These are phyloP conservation scores for Anoplolepis gracilipes DNA, from an alignment of 1,140 invertebrate genomes.

Conservation along the genomic window DNA sequence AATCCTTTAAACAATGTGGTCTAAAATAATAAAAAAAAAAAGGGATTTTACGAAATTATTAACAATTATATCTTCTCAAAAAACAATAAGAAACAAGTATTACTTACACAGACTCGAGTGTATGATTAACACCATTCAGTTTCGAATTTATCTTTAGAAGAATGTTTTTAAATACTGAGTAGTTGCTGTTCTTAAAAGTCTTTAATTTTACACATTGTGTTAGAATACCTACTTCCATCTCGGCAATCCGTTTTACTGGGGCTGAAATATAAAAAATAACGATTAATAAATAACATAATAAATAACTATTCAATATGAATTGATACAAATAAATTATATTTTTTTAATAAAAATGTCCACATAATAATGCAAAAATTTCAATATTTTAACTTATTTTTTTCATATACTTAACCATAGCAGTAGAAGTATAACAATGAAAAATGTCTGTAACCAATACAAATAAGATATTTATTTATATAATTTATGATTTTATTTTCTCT, in stretches of 20 bases:
- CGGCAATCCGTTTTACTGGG: slow-evolving; percentile 91
- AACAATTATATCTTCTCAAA: not conserved
- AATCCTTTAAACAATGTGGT: slow-evolving; percentile 82
- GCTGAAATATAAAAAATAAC: slow-evolving; percentile 74
- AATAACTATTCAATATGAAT: slow-evolving; percentile 4
- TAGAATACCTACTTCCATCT: slow-evolving; percentile 90
- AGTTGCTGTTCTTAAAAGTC: slow-evolving; percentile 86
- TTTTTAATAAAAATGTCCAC: not conserved
- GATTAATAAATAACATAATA: too few species aligned
- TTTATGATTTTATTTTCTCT: too few species aligned
- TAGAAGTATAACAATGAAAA: too few species aligned
- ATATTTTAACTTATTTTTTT: not conserved
- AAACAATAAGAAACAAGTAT: slow-evolving; percentile 20
- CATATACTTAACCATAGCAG: slow-evolving; percentile 34
- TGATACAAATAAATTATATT: not conserved
- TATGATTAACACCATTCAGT: slow-evolving; percentile 93
- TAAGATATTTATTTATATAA: too few species aligned
- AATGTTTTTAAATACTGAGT: slow-evolving; percentile 89
- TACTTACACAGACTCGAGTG: slow-evolving; percentile 79
- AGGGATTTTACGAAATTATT: not conserved
- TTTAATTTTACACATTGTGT: slow-evolving; percentile 93
- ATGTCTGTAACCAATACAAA: too few species aligned
- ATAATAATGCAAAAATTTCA: not conserved
- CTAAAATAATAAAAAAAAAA: slow-evolving; percentile 55
- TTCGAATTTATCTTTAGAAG: slow-evolving; percentile 95